phyloP scores from a whole-genome alignment of 2,113 vertebrate species.

The Aramus guarauna region DNA sequence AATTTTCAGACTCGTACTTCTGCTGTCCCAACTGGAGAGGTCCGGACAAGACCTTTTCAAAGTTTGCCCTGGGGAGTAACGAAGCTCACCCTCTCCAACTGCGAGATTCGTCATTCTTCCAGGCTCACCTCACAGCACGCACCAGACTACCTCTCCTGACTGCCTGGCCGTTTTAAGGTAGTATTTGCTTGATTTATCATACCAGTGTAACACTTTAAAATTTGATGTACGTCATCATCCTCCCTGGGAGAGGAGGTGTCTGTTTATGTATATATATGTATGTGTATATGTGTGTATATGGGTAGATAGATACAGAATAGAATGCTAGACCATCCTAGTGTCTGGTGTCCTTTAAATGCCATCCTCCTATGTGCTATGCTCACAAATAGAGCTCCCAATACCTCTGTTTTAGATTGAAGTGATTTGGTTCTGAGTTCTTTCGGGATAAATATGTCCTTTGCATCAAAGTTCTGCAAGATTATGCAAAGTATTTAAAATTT shows the following conservation, averaged over 20 bases:
- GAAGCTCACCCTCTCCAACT: not conserved
- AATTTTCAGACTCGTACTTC: not conserved
- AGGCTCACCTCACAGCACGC: not conserved
- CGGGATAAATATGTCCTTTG: not conserved
- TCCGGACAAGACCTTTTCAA: not conserved
- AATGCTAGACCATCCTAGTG: not conserved
- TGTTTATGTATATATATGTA: not conserved
- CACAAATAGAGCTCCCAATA: not conserved
- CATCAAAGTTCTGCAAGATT: not conserved
- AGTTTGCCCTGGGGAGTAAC: not conserved
- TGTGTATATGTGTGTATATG: rapidly evolving
- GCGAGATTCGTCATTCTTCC: not conserved
- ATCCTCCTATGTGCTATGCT: not conserved
- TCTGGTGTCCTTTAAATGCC: not conserved
- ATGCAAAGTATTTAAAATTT: not conserved
- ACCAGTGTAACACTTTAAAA: not conserved
- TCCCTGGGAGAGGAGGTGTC: not conserved
- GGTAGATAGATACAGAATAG: not conserved
- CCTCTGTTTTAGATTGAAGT: not conserved
- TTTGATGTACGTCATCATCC: rapidly evolving
- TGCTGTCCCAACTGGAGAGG: not conserved
- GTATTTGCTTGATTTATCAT: not conserved
- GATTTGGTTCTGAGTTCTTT: not conserved
- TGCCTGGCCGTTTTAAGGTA: not conserved
- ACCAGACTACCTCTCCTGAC: not conserved